phyloP scores from a whole-genome alignment of 2,888 invertebrate species.

The Eristalis arbustorum region DNA sequence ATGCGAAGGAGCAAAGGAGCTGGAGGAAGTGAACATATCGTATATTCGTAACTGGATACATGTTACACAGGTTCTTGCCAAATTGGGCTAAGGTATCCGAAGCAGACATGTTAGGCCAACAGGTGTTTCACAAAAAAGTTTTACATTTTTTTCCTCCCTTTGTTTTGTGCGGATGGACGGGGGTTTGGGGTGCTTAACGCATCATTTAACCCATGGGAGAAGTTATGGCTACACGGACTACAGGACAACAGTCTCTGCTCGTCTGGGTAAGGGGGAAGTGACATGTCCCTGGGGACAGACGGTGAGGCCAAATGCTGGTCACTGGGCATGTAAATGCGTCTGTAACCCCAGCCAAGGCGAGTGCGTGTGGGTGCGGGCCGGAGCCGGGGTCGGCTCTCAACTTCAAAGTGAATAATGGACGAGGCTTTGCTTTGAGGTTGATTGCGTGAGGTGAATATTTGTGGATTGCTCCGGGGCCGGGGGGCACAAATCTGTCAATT shows the following conservation, averaged over 20 bases:
- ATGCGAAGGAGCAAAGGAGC: neutral
- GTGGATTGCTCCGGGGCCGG: neutral
- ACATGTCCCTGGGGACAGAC: constrained; percentile 5
- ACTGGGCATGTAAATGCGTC: constrained; percentile 27
- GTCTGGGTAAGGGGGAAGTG: no score
- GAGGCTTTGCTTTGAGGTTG: neutral
- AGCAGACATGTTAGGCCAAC: constrained; percentile 39
- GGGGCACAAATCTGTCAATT: neutral
- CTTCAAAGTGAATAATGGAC: neutral
- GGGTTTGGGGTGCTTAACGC: constrained; percentile 36
- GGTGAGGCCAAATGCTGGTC: constrained; percentile 21
- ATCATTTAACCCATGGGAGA: constrained; percentile 54
- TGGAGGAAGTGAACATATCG: neutral
- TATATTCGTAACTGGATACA: constrained; percentile 19
- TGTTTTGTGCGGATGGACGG: neutral
- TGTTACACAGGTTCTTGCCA: constrained; percentile 46
- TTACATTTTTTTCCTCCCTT: neutral
- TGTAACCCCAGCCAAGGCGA: neutral
- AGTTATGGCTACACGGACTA: neutral
- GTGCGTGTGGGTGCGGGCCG: neutral
- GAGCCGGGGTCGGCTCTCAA: neutral
- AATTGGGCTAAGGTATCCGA: neutral
- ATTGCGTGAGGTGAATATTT: neutral
- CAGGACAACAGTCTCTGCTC: constrained; percentile 7
- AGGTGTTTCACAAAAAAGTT: constrained; percentile 40